Evolutionary conservation across 2,888 invertebrate genomes (phyloP).

Genomic region (Drosophila glabriapex): DNA sequence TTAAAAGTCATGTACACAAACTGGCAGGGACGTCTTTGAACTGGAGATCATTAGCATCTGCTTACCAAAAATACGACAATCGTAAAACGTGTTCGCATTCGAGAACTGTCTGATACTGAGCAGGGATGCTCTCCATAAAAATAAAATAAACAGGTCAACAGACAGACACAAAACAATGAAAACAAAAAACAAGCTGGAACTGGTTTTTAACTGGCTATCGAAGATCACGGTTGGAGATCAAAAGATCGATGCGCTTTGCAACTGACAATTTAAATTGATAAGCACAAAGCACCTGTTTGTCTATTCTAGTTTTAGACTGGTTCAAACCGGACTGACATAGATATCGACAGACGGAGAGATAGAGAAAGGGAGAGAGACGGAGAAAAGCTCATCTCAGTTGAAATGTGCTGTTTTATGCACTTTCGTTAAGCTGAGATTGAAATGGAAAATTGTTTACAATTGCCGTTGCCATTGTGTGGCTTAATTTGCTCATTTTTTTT

Average conservation of each 20-base stretch:
- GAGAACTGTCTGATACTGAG: background rate
- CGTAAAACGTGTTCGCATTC: slow-evolving; percentile 43
- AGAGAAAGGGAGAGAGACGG: background rate
- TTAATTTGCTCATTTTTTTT: slow-evolving; percentile 55
- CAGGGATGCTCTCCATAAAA: background rate
- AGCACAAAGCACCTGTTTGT: slow-evolving; percentile 19
- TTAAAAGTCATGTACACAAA: slow-evolving; percentile 31
- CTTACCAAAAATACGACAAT: slow-evolving; percentile 13
- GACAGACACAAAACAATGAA: background rate
- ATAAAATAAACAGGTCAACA: slow-evolving; percentile 23
- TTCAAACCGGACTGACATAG: slow-evolving; percentile 35
- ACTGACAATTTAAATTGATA: slow-evolving; percentile 22
- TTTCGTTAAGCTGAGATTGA: slow-evolving; percentile 46
- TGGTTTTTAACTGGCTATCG: slow-evolving; percentile 27
- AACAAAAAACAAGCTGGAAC: slow-evolving; percentile 25
- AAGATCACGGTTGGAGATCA: slow-evolving; percentile 7
- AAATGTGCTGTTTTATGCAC: slow-evolving; percentile 61
- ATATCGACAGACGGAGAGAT: background rate
- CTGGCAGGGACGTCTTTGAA: slow-evolving; percentile 19
- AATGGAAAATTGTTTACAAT: slow-evolving; percentile 54
- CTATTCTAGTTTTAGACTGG: slow-evolving; percentile 51
- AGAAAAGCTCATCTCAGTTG: slow-evolving; percentile 20
- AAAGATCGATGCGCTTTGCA: slow-evolving; percentile 2
- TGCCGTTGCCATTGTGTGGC: slow-evolving; percentile 49
- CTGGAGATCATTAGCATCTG: slow-evolving; percentile 44